These are phyloP conservation scores for Anastrepha obliqua DNA, from an alignment of 1,140 invertebrate genomes.

Conservation along the genomic window DNA sequence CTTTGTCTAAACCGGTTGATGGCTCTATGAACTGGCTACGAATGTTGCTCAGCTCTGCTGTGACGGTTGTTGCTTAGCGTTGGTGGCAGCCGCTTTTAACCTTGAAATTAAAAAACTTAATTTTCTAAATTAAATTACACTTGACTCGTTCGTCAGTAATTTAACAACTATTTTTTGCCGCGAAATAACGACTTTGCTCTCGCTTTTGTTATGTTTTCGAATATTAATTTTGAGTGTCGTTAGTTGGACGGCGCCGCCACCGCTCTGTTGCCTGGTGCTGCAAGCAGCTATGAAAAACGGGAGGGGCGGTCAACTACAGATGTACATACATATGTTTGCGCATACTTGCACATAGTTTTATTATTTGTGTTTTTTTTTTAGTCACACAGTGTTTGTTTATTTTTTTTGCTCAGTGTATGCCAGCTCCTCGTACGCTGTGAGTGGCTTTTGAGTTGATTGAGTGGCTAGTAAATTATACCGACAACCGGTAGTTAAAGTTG, in stretches of 20 bases:
- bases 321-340: no score
- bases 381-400: no score
- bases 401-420: no score
- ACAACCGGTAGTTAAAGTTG: background rate
- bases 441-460: background rate
- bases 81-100: background rate
- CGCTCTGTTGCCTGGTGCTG: no score
- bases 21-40: background rate
- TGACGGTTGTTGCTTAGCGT: background rate
- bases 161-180: background rate
- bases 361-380: no score
- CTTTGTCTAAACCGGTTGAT: background rate
- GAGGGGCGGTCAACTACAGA: no score
- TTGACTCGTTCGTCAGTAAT: background rate
- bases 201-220: background rate
- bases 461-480: background rate
- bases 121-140: constrained; percentile 34
- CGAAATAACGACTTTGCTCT: background rate
- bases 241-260: background rate
- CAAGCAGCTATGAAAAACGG: no score
- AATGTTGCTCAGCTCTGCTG: background rate
- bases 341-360: no score
- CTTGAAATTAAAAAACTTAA: constrained; percentile 41
- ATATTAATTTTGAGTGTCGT: background rate
- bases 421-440: no score